These are phyloP conservation scores for Azemiops feae DNA, from an alignment of 2,113 vertebrate genomes.

Conservation along the genomic window DNA sequence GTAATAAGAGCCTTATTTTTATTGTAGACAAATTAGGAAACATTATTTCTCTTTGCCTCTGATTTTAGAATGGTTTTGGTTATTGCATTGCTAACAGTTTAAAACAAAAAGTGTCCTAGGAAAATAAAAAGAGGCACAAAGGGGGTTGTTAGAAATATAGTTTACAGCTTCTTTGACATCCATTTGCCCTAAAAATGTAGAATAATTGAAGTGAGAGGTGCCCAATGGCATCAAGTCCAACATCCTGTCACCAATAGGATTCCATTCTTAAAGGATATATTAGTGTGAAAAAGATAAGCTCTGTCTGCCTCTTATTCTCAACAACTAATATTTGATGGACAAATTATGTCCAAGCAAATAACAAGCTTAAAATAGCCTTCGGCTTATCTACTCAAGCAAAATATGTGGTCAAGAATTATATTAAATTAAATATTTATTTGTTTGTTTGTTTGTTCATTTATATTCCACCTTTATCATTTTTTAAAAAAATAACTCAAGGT, in stretches of 20 bases:
- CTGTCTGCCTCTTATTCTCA: not conserved
- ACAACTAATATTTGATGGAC: not conserved
- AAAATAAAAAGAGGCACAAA: not conserved
- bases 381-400: not conserved
- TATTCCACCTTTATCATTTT: not conserved
- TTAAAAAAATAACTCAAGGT: not conserved
- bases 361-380: not conserved
- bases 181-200: not conserved
- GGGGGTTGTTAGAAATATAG: not conserved
- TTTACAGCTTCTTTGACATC: not conserved
- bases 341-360: not conserved
- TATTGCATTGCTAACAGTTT: slow-evolving; percentile 11
- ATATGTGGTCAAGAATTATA: not conserved
- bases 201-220: not conserved
- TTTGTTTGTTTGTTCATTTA: not conserved
- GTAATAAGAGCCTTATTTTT: not conserved
- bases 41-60: not conserved
- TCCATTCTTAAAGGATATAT: not conserved
- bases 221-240: not conserved
- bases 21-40: not conserved
- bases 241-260: not conserved
- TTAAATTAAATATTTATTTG: not conserved
- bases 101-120: not conserved
- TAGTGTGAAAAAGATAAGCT: not conserved
- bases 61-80: not conserved